Base-by-base conservation (phyloP, 2,797 vertebrate genomes). In the Calcarius lapponicus region DNA sequence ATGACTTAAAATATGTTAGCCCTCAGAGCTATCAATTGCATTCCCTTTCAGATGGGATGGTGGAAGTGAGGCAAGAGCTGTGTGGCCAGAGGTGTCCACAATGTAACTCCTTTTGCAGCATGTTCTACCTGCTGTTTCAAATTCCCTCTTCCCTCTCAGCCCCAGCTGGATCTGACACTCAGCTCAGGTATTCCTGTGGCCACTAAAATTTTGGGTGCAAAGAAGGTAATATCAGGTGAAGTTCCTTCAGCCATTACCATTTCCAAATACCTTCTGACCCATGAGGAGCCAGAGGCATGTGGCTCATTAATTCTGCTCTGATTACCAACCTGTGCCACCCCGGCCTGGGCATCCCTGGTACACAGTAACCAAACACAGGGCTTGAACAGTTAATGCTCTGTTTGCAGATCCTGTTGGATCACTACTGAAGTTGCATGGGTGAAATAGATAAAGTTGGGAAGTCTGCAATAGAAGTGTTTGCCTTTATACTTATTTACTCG, bases 401-500 rank as follows among this genome's bases (percentile, higher is more conserved):
- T 92, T 86, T 96, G 69, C 79, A 84, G 87, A 94, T 88, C 90
- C 56, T 81, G 15, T 84, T 82, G 88, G 82, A 57, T 93, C 86
- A 80, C 88, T 69, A 66, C 91, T 95, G 19, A 96, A 96, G 84
- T 88, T 72, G 82, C 58, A 67, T 71, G 54, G 92, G 87, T 82
- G 76, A 88, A 62, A 74, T 6, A 92, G 89, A 83, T 87, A 86
- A 90, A 95, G 90, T 92, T 93, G 82, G 61, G 79, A 88, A 88
- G 65, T 83, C 89, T 62, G 73, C 86, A 64, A 54, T 75, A 80
- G 90, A 92, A 95, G 72, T 96, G 85, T 90, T 92, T 94, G 92
- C 84, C 82, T 96, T 96, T 92, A 81, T 96, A 80, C 89, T 96
- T 82, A 38, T 71, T 92, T 97, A 87, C 92, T 95, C 54, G 19